A percentile compares a stretch with the other conserved stretches of the same genome.
phyloP scores from a whole-genome alignment of 2,113 vertebrate species.

The Hyaena hyaena region DNA sequence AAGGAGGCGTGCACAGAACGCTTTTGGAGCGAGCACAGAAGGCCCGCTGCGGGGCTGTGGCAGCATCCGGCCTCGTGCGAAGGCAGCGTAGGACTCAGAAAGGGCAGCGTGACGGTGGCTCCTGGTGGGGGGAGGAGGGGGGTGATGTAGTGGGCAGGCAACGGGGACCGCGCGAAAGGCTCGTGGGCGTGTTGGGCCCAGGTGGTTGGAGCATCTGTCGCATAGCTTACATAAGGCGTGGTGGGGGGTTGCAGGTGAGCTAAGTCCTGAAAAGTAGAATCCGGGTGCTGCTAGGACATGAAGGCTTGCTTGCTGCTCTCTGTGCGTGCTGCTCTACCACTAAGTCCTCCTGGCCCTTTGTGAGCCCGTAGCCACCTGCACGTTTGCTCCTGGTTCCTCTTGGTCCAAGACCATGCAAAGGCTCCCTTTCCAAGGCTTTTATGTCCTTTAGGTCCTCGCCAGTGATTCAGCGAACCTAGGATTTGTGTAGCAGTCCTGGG shows the following conservation, averaged over 20 bases:
- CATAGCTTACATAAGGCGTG: background rate
- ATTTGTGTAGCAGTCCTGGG: background rate
- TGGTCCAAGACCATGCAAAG: background rate
- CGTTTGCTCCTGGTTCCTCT: background rate
- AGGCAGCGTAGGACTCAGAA: background rate
- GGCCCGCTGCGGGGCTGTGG: fast-evolving
- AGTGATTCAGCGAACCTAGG: background rate
- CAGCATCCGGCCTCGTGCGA: background rate
- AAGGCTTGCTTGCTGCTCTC: background rate
- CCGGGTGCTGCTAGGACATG: fast-evolving
- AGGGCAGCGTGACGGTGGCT: background rate
- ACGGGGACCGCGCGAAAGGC: background rate
- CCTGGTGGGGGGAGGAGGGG: background rate
- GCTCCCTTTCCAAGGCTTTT: background rate
- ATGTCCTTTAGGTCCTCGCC: background rate
- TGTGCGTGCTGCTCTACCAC: background rate
- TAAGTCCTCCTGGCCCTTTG: background rate
- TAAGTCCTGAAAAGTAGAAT: background rate
- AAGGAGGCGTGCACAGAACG: background rate
- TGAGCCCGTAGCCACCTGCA: background rate
- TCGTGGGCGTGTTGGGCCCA: background rate
- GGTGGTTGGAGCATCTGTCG: background rate
- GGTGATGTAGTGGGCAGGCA: background rate
- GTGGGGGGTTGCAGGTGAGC: background rate
- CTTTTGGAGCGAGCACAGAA: background rate